These are phyloP conservation scores for Lysandra bellargus DNA, from an alignment of 2,888 invertebrate species.

Conservation along the genomic window DNA sequence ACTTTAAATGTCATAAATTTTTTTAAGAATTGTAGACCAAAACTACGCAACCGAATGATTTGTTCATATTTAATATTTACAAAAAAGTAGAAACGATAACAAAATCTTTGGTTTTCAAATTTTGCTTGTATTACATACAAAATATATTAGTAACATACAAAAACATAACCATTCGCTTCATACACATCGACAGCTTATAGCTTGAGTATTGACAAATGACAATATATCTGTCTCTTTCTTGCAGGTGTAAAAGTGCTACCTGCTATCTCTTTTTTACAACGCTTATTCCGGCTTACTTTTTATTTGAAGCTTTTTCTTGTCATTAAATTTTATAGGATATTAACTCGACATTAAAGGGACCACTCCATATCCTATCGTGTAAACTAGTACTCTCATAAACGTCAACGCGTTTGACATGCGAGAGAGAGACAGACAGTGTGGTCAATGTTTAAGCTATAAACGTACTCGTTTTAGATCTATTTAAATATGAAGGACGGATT, in stretches of 20 bases:
- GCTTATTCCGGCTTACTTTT: too few species aligned
- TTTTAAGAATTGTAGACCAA: not conserved
- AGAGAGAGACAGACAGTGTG: not conserved
- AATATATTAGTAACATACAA: not conserved
- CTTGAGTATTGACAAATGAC: not conserved
- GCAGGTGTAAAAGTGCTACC: not conserved
- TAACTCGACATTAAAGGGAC: too few species aligned
- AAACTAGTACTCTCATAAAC: not conserved
- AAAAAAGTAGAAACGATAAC: not conserved
- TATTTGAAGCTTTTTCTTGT: too few species aligned
- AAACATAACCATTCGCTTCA: not conserved
- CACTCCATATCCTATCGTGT: not conserved
- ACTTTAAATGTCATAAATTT: not conserved
- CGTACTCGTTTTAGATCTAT: not conserved
- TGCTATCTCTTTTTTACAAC: not conserved
- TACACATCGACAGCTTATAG: not conserved
- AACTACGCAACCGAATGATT: not conserved
- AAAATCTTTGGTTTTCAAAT: constrained; percentile 13
- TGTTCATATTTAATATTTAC: not conserved
- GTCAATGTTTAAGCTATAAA: not conserved
- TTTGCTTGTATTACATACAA: constrained; percentile 16
- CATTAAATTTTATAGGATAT: too few species aligned
- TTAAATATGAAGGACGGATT: constrained; percentile 23
- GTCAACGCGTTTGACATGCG: not conserved
- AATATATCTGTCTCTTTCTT: constrained; percentile 2